phyloP scores from a whole-genome alignment of 2,797 vertebrate genomes.

The Benthosema pterotum region DNA sequence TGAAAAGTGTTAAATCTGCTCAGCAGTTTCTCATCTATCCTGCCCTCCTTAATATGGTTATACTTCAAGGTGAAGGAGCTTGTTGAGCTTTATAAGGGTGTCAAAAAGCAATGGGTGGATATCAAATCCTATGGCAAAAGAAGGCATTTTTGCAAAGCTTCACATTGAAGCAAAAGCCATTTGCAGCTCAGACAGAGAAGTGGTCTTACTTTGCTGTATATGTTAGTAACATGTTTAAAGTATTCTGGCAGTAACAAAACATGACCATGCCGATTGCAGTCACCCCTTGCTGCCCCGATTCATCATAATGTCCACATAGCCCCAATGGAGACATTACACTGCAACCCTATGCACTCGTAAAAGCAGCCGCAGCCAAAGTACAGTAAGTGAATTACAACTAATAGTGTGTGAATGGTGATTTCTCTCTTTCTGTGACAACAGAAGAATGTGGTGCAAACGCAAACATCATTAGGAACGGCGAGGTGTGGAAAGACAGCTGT shows the following conservation, averaged over 20 bases:
- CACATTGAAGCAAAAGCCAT: conserved; percentile 2
- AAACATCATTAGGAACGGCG: conserved; percentile 21
- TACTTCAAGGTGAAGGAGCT: conserved; percentile 5
- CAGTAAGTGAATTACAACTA: conserved; percentile 24
- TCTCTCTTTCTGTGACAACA: conserved; percentile 31
- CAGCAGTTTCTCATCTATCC: neutral
- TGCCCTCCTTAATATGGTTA: neutral
- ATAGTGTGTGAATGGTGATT: conserved; percentile 28
- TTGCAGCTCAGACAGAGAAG: conserved; percentile 19
- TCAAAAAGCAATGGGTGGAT: conserved; percentile 11
- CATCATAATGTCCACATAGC: neutral
- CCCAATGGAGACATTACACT: conserved; percentile 3
- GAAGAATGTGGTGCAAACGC: conserved; percentile 34
- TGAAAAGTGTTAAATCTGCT: conserved; percentile 3
- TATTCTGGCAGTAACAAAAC: neutral
- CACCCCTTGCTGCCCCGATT: conserved; percentile 1
- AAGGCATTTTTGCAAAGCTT: neutral
- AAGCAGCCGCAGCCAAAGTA: neutral
- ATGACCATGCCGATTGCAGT: neutral
- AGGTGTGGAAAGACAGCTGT: conserved; percentile 47
- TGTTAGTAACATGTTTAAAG: neutral
- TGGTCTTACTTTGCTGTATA: neutral
- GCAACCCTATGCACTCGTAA: neutral
- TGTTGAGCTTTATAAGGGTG: neutral
- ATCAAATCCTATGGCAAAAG: conserved; percentile 6